These are phyloP conservation scores for Muscidifurax raptorellus DNA, from an alignment of 1,140 invertebrate species.

Conservation along the genomic window DNA sequence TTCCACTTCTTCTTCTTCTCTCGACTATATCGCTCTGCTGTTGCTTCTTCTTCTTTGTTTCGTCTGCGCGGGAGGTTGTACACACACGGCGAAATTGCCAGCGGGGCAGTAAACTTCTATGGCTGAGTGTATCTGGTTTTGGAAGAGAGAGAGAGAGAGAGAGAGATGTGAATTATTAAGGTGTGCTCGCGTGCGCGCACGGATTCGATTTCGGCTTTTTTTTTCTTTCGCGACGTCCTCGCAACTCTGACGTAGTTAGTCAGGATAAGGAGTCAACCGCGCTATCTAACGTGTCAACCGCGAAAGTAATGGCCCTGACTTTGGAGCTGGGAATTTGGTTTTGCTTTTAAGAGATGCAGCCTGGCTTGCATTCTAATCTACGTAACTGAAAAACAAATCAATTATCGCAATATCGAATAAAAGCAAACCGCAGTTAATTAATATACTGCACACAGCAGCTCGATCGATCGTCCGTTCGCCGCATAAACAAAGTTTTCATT, in stretches of 20 bases:
- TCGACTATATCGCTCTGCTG: neutral
- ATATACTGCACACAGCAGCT: neutral
- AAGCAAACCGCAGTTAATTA: neutral
- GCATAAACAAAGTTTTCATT: conserved; percentile 52
- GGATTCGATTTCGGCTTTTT: neutral
- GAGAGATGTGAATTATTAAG: conserved; percentile 37
- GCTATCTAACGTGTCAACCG: neutral
- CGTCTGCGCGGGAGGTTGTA: neutral
- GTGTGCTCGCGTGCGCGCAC: neutral
- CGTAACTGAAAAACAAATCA: no score
- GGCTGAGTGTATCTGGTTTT: neutral
- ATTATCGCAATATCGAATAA: no score
- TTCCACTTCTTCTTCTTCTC: neutral
- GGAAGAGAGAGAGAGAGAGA: no score
- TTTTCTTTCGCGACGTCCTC: neutral
- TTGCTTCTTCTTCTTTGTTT: no score
- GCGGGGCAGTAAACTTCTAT: conserved; percentile 41
- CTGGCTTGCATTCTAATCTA: neutral
- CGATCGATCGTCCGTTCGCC: conserved; percentile 38
- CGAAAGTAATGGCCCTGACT: neutral
- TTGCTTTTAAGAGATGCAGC: neutral
- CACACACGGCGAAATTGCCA: conserved; percentile 37
- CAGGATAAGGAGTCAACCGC: no score
- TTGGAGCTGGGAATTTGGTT: neutral
- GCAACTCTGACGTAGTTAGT: neutral